These are phyloP conservation scores for Sinosuthora webbiana DNA, from an alignment of 2,113 vertebrate species.

Conservation along the genomic window DNA sequence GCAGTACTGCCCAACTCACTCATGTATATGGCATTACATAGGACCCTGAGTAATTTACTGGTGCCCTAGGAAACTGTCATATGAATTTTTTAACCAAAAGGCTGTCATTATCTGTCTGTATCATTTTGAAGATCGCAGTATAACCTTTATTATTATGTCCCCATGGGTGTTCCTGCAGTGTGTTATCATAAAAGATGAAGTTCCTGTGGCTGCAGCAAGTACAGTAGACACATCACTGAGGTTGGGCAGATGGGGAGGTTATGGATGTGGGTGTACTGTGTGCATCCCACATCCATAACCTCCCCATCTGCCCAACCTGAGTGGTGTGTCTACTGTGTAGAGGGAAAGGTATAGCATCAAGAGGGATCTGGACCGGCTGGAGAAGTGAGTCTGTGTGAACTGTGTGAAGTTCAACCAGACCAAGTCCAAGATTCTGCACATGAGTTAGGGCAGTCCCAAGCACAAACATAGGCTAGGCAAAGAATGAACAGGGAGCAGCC, in stretches of 20 bases:
- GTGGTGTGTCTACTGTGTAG: rapidly evolving
- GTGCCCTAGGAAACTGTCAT: background rate
- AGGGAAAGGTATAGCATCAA: background rate
- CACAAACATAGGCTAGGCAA: background rate
- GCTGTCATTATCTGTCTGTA: background rate
- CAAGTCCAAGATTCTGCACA: background rate
- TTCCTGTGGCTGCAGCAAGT: background rate
- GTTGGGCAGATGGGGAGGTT: background rate
- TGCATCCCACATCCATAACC: background rate
- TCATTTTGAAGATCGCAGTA: background rate
- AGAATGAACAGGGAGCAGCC: background rate
- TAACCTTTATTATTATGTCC: background rate
- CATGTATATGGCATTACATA: rapidly evolving
- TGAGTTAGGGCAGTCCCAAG: too few relatives aligned
- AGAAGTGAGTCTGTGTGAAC: rapidly evolving
- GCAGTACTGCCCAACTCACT: background rate
- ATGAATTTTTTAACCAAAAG: background rate
- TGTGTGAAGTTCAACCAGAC: background rate
- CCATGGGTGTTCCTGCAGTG: background rate
- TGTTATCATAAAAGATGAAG: background rate
- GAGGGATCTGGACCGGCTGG: background rate
- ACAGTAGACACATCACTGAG: rapidly evolving
- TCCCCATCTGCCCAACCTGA: background rate
- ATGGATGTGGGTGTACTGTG: rapidly evolving
- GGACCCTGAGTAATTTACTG: background rate